These are phyloP conservation scores for Mus caroli DNA, from an alignment of 2,797 vertebrate species.

Conservation along the genomic window DNA sequence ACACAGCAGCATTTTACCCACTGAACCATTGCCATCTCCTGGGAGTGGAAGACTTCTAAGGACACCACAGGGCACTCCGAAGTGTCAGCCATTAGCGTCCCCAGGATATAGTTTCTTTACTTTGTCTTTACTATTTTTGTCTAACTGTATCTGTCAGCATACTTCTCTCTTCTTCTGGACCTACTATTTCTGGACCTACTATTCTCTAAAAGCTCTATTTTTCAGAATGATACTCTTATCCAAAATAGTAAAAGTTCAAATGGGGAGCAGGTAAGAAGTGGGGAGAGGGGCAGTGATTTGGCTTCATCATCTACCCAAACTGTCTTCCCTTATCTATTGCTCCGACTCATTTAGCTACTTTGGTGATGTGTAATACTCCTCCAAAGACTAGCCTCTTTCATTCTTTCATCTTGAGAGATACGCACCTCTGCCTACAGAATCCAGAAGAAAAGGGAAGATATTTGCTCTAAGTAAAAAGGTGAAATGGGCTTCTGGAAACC, in stretches of 20 bases:
- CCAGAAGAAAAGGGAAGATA: conserved; percentile 45
- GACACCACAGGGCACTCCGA: neutral
- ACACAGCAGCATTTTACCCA: neutral
- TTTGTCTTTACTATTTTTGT: neutral
- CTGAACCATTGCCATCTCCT: neutral
- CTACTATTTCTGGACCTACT: neutral
- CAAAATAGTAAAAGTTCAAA: conserved; percentile 52
- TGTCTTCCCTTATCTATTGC: conserved; percentile 42
- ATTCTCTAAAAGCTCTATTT: conserved; percentile 63
- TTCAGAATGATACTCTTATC: conserved; percentile 26
- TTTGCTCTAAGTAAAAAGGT: conserved; percentile 54
- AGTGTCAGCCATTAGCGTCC: neutral
- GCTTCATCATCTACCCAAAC: neutral
- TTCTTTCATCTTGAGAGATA: conserved; percentile 38
- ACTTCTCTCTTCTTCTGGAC: conserved; percentile 45
- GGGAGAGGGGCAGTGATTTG: neutral
- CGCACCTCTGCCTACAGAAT: conserved; percentile 1
- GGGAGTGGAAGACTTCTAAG: neutral
- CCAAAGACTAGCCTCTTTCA: neutral
- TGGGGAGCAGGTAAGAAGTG: conserved; percentile 47
- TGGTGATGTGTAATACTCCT: neutral
- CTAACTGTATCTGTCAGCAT: conserved; percentile 32
- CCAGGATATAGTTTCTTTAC: neutral
- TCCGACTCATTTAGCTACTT: conserved; percentile 28
- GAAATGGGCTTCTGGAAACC: neutral